These are phyloP conservation scores for Hippasteria phrygiana DNA, from an alignment of 53 echinoderm and acorn worm species.

Conservation along the genomic window DNA sequence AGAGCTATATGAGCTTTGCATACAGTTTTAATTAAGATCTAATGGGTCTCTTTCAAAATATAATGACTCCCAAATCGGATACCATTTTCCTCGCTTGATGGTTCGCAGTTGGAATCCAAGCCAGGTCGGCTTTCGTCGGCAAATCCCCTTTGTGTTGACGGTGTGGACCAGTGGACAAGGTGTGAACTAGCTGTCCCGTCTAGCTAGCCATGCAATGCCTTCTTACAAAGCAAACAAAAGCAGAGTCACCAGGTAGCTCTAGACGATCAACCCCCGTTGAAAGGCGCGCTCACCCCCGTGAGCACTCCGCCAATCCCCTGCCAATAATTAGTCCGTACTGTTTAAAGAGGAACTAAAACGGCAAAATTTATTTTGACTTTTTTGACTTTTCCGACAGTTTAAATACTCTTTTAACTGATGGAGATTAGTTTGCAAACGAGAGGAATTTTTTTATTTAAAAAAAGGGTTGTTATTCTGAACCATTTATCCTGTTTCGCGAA, in stretches of 20 bases:
- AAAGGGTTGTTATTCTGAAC: too few species aligned
- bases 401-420: too few species aligned
- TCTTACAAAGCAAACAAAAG: not conserved
- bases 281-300: not conserved
- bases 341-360: not conserved
- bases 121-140: not conserved
- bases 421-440: too few species aligned
- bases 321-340: not conserved
- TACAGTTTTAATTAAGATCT: too few species aligned
- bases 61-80: too few species aligned
- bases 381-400: too few species aligned
- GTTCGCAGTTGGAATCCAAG: not conserved
- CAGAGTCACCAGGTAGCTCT: not conserved
- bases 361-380: too few species aligned
- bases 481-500: too few species aligned
- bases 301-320: not conserved
- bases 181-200: conserved; percentile 35
- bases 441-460: too few species aligned
- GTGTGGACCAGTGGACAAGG: conserved; percentile 7
- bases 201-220: not conserved
- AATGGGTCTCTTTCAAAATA: too few species aligned
- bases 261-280: not conserved
- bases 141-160: conserved; percentile 21
- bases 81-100: too few species aligned
- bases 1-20: too few species aligned